Conservation (phyloP, 1,140 invertebrate genomes). For the Rhagoletis pomonella region DNA sequence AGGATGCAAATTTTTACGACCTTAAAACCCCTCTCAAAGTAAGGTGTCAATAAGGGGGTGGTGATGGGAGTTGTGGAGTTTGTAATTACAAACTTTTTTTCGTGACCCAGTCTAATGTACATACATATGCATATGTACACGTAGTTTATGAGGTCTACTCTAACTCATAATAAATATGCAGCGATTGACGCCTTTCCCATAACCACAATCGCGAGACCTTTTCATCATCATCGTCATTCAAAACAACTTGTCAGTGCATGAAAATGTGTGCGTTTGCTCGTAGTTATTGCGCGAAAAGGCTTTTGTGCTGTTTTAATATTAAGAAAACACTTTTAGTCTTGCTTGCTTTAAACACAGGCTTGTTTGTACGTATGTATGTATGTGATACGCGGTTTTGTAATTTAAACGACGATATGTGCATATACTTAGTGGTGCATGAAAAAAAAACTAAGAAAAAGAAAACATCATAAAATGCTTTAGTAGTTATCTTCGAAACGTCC, state of each 20-base stretch:
- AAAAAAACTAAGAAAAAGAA: not conserved
- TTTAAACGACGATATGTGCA: not conserved
- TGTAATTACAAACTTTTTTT: too few relatives aligned
- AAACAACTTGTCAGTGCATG: not conserved
- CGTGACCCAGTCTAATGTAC: too few relatives aligned
- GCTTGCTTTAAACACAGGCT: not conserved
- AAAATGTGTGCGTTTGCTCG: not conserved
- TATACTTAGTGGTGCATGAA: not conserved
- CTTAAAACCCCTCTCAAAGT: too few relatives aligned
- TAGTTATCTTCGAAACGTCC: too few relatives aligned
- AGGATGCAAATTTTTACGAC: too few relatives aligned
- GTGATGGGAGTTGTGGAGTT: too few relatives aligned
- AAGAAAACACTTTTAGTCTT: slow-evolving; percentile 33
- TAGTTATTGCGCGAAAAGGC: not conserved
- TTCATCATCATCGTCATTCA: not conserved
- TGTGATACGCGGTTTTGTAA: not conserved
- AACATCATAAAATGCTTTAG: not conserved
- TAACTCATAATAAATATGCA: not conserved
- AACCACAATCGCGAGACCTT: slow-evolving; percentile 31
- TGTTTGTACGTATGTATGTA: not conserved
- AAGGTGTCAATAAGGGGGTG: too few relatives aligned
- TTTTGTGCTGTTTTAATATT: not conserved
- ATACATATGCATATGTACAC: not conserved
- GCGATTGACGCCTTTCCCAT: slow-evolving; percentile 14
- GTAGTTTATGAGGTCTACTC: slow-evolving; percentile 2